Evolutionary conservation across 2,113 vertebrate genomes (phyloP).

Genomic region (Irena cyanogastra): DNA sequence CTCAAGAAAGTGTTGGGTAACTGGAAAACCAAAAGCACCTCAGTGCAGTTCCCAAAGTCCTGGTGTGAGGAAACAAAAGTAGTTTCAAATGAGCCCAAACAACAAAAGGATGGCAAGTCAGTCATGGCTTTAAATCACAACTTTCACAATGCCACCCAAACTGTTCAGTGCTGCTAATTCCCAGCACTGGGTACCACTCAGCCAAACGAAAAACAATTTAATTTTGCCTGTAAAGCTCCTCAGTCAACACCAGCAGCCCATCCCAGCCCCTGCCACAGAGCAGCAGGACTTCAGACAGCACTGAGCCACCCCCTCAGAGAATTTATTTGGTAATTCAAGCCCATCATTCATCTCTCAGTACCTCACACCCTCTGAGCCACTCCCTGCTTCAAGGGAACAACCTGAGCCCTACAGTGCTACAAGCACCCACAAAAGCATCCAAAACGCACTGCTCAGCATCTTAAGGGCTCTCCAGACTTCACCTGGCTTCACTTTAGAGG

Average conservation of each 20-base stretch:
- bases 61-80: accelerated
- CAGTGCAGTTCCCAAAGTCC: accelerated
- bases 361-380: background rate
- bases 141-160: background rate
- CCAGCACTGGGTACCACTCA: background rate
- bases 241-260: background rate
- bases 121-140: accelerated
- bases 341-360: accelerated
- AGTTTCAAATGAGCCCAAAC: background rate
- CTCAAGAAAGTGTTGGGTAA: background rate
- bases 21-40: background rate
- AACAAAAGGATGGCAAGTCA: accelerated
- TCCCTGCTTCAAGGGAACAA: background rate
- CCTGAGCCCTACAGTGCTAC: accelerated
- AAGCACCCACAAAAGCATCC: background rate
- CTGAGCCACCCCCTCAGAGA: accelerated
- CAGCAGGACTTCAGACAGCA: background rate
- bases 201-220: accelerated
- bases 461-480: accelerated
- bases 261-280: background rate
- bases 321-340: background rate
- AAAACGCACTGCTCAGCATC: background rate
- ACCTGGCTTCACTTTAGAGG: background rate
- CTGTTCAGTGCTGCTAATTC: accelerated
- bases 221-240: background rate